Evolutionary conservation across 2,113 vertebrate species (phyloP).

Genomic region (Nicator chloris): DNA sequence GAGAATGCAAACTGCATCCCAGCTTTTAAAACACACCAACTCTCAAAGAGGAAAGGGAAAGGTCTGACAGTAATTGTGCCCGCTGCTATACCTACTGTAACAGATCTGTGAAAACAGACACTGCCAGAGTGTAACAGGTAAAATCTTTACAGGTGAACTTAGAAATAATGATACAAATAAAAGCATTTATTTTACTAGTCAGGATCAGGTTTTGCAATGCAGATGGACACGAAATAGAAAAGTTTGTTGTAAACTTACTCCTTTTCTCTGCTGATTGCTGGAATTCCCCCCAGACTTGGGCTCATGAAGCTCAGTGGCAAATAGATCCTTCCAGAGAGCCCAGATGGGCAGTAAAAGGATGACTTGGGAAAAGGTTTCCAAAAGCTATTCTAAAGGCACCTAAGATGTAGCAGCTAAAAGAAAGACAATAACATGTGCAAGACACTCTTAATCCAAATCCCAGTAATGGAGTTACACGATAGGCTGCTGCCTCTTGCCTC

Average conservation of each 20-base stretch:
- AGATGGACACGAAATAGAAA: neutral
- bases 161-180: neutral
- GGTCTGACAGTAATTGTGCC: neutral
- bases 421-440: constrained; percentile 9
- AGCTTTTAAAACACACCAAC: neutral
- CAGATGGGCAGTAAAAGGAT: neutral
- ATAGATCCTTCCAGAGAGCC: neutral
- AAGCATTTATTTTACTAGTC: neutral
- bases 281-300: neutral
- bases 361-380: neutral
- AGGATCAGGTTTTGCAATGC: neutral
- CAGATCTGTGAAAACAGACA: neutral
- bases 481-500: constrained; percentile 14
- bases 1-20: neutral
- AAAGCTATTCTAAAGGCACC: neutral
- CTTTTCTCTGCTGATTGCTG: neutral
- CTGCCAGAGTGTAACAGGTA: neutral
- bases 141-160: neutral
- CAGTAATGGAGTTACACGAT: constrained; percentile 33
- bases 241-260: neutral
- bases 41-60: neutral
- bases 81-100: fast-evolving
- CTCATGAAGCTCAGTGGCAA: neutral
- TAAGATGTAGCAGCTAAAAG: neutral
- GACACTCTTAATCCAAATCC: constrained; percentile 59